Percentiles rank a stretch among this genome's conserved stretches.
Evolutionary conservation across 35 echinoderm and acorn worm species (phyloP).

Genomic region (Anneissia japonica): DNA sequence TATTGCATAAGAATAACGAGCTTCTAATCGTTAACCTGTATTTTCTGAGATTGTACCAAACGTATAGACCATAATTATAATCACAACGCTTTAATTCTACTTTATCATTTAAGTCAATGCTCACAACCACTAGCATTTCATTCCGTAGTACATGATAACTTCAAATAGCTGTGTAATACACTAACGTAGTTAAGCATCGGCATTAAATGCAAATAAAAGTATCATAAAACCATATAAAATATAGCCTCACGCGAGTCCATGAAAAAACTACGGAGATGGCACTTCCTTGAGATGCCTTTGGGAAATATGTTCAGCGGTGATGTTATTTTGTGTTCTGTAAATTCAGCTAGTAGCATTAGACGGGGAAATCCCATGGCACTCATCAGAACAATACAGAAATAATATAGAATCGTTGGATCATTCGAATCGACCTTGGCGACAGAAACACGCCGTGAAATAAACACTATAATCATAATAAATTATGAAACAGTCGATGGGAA

Average conservation of each 20-base stretch:
- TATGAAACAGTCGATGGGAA: not conserved
- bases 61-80: not conserved
- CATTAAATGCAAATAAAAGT: not conserved
- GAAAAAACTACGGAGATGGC: not conserved
- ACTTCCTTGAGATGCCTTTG: not conserved
- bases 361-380: not conserved
- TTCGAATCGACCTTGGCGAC: not conserved
- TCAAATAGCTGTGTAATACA: not conserved
- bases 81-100: not conserved
- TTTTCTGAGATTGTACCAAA: too few relatives aligned
- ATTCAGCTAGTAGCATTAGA: not conserved
- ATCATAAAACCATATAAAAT: not conserved
- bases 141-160: too few relatives aligned
- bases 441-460: not conserved
- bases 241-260: not conserved
- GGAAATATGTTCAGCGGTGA: not conserved
- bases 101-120: not conserved
- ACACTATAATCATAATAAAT: conserved; percentile 2
- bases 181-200: not conserved
- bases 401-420: not conserved
- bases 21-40: too few relatives aligned
- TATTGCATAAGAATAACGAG: too few relatives aligned
- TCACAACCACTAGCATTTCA: not conserved
- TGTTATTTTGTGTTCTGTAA: not conserved
- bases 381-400: not conserved